Evolutionary conservation across 2,113 vertebrate genomes (phyloP).

Genomic region (Tetraodon nigroviridis): DNA sequence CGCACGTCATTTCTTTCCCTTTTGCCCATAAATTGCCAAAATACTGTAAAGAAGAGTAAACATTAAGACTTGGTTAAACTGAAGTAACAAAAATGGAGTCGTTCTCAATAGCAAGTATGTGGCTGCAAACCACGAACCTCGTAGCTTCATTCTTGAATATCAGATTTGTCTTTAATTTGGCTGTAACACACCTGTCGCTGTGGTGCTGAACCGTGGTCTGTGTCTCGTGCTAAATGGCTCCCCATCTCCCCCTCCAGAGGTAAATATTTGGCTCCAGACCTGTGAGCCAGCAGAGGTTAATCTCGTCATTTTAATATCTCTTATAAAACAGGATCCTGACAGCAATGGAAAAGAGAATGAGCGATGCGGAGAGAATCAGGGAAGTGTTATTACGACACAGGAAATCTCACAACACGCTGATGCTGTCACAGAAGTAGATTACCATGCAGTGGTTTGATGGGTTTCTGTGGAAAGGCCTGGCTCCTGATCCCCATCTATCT

Average conservation of each 20-base stretch:
- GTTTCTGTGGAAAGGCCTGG: conserved; percentile 31
- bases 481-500: too few species aligned
- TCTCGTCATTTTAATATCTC: conserved; percentile 17
- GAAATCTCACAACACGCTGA: not conserved
- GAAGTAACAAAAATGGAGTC: not conserved
- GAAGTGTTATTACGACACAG: not conserved
- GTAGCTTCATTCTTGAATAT: not conserved
- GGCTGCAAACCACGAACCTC: too few species aligned
- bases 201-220: not conserved
- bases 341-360: conserved; percentile 12
- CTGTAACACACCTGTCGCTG: too few species aligned
- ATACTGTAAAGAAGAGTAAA: conserved; percentile 17
- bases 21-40: conserved; percentile 1
- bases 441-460: conserved; percentile 28
- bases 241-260: not conserved
- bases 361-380: not conserved
- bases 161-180: not conserved
- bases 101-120: not conserved
- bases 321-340: conserved; percentile 19
- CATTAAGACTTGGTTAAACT: not conserved
- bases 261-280: conserved; percentile 6
- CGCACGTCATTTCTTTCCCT: conserved; percentile 9
- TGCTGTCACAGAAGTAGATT: not conserved
- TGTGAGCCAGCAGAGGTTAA: conserved; percentile 16
- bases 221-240: not conserved